Evolutionary conservation across 2,113 vertebrate genomes (phyloP).

Genomic region (Ploceus nigricollis): DNA sequence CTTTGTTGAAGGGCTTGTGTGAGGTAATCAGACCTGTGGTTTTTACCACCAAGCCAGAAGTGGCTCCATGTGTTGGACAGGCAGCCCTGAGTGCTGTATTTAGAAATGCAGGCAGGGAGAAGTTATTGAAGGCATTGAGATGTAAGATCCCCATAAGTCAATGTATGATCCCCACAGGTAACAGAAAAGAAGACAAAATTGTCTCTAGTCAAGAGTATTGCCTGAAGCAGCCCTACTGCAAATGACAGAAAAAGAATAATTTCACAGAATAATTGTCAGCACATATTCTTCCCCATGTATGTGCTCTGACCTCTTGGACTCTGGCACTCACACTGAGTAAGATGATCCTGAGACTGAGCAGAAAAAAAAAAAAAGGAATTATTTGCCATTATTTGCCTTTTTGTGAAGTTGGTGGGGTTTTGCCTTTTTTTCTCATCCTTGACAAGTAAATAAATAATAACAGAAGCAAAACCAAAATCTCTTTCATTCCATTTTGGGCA

Average conservation of each 20-base stretch:
- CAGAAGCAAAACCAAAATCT: not conserved
- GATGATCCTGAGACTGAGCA: not conserved
- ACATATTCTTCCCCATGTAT: not conserved
- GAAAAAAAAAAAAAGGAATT: not conserved
- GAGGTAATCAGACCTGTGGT: not conserved
- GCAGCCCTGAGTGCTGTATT: not conserved
- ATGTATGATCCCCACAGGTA: not conserved
- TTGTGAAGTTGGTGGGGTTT: not conserved
- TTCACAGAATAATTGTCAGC: not conserved
- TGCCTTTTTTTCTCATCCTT: not conserved
- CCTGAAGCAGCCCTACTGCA: not conserved
- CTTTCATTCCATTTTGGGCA: not conserved
- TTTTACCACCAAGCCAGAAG: not conserved
- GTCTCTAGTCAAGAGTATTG: not conserved
- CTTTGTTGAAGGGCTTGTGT: not conserved
- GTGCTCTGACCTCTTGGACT: not conserved
- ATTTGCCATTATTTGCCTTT: not conserved
- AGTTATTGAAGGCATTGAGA: not conserved
- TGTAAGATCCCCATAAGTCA: not conserved
- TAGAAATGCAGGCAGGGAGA: not conserved
- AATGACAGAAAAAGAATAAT: accelerated
- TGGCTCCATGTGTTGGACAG: not conserved
- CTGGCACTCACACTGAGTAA: not conserved
- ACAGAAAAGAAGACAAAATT: not conserved
- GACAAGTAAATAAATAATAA: not conserved